Percentiles rank a stretch among this genome's conserved stretches.
These are phyloP conservation scores for Lordiphosa clarofinis DNA, from an alignment of 1,140 invertebrate species.

Conservation along the genomic window DNA sequence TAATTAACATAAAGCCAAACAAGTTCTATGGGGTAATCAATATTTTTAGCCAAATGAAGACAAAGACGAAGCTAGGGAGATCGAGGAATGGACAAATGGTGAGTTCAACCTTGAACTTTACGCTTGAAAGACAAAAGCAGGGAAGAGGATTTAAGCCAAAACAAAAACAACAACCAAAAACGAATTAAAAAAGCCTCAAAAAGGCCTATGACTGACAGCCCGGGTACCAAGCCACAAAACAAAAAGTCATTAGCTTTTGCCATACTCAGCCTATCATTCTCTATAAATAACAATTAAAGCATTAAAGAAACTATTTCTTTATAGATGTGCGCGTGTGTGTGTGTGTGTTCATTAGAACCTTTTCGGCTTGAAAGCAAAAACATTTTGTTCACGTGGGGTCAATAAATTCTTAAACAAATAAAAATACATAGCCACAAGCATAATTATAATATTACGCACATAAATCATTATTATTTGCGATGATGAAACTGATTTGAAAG, in stretches of 20 bases:
- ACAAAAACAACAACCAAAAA: background rate
- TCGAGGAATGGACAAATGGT: too few relatives aligned
- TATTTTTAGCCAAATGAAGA: slow-evolving; percentile 43
- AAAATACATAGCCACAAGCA: slow-evolving; percentile 21
- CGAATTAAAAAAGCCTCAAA: slow-evolving; percentile 22
- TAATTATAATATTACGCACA: slow-evolving; percentile 57
- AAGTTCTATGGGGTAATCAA: slow-evolving; percentile 55
- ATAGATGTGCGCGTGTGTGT: background rate
- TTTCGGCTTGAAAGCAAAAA: slow-evolving; percentile 55
- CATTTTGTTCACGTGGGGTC: slow-evolving; percentile 44
- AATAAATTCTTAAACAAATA: slow-evolving; percentile 68
- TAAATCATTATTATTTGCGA: slow-evolving; percentile 64
- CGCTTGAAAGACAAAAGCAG: slow-evolving; percentile 11
- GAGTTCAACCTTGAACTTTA: slow-evolving; percentile 1
- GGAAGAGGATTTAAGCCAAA: slow-evolving; percentile 21
- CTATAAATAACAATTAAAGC: slow-evolving; percentile 77
- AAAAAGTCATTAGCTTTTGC: slow-evolving; percentile 64
- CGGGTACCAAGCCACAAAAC: background rate
- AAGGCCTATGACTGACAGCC: slow-evolving; percentile 35
- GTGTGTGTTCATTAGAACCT: slow-evolving; percentile 59
- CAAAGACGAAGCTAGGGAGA: too few relatives aligned
- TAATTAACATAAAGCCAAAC: slow-evolving; percentile 47
- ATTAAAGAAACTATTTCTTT: slow-evolving; percentile 32
- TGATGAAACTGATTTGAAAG: slow-evolving; percentile 15
- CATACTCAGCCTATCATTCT: slow-evolving; percentile 66